Evolutionary conservation across 2,113 vertebrate species (phyloP), one percentile per base, ranked within the genome.

Genomic region (Phrynosoma blainvillii): DNA sequence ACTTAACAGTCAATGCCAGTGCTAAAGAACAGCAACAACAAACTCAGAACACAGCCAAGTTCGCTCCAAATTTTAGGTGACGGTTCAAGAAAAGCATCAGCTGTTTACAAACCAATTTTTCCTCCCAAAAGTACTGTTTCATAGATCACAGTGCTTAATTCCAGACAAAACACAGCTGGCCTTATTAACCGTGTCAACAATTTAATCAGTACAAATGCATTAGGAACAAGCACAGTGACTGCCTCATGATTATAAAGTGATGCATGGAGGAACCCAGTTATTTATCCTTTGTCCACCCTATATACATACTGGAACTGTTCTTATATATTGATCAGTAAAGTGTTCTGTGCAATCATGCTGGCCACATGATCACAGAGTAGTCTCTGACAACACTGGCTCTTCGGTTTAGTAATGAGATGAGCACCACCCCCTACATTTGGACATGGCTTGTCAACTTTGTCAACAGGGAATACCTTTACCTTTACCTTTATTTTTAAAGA

Each of bases 161-260:
- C 81, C 77, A 89, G 82, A n/a, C 42, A 82, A 93, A 27, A 87
- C 85, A 88, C 76, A 90, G 27, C 89, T 90, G 88, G 87, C 2
- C 27, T 4, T 42, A 12, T 5, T 4, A 30, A 52, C 30, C 0
- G 0, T 59, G 78, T 54, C 90, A 86, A 59, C 0, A 80, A 0
- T n/a, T 0, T 0, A 4, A 90, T 47, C 20, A 40, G 65, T 1
- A n/a, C 40, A 47, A 82, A 88, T 0, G 0, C 42, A 75, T 1
- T 71, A 80, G 36, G 70, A 85, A 90, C 2, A 87, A 86, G 52
- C 0, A 56, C 0, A 42, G n/a, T 0, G 3, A 14, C 25, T 90
- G 3, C n/a, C 0, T 0, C 42, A 73, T 5, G 56, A 11, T 0
- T 82, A 73, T 84, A 10, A 1, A 84, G 76, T n/a, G 82, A 36